Evolutionary conservation across 2,888 invertebrate species (phyloP), one percentile per base, ranked within the genome.

Genomic region (Polia nebulosa): DNA sequence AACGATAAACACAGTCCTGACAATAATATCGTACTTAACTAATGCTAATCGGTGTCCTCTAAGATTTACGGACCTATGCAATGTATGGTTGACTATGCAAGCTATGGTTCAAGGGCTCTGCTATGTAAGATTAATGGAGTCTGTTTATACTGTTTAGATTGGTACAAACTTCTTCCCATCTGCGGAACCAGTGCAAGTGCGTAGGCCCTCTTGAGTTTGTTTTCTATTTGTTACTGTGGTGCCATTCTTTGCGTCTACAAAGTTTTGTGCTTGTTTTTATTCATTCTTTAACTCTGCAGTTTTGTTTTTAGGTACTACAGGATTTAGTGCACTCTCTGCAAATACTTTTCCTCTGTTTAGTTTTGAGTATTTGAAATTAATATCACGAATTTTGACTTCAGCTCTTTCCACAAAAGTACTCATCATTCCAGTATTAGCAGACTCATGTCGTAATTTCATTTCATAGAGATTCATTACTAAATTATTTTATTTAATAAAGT

Each of bases 1-100:
- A 72, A 61, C 56, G 9, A 72, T 73, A 67, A 76, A 67, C 66
- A 56, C 22, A 39, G 15, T n/a, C n/a, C 25, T n/a, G 56, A 36
- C 52, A 76, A 77, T 63, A 57, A 63, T 41, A 36, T 57, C 20
- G 47, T 49, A 32, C 47, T 44, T 11, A 44, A 58, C 17, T 53
- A 57, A 74, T 49, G 57, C 52, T 71, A 76, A 70, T 77, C 53
- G 44, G 13, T 55, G 53, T 58, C 22, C 20, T 22, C 11, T 13
- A 9, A 64, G 57, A 70, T 70, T 51, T 56, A 76, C 39, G 39
- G 39, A 25, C 29, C 55, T 39, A 57, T 73, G 67, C 32, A 39
- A 56, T 45, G 47, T 76, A 69, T 25, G 11, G 44, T 17, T 62
- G 57, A 25, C 29, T 58, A 53, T 47, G 11, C n/a, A 36, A 53